A percentile compares a stretch with the other conserved stretches of the same genome.
These are phyloP conservation scores for Bothrops jararaca DNA, from an alignment of 2,113 vertebrate species.

Conservation along the genomic window DNA sequence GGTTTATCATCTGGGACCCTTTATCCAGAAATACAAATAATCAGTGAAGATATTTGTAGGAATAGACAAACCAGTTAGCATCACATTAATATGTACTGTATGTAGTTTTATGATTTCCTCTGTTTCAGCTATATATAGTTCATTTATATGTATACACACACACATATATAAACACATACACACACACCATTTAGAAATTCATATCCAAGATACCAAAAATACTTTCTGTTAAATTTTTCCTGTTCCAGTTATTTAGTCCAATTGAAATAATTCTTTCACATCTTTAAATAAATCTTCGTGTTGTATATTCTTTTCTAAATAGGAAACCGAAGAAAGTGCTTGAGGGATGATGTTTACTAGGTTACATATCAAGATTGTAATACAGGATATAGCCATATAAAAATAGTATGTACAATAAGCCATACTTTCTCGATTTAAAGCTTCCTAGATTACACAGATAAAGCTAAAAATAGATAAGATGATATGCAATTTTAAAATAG, in stretches of 20 bases:
- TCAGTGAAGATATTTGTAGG: conserved; percentile 27
- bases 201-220: neutral
- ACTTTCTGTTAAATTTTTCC: neutral
- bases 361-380: neutral
- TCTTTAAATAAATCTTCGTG: neutral
- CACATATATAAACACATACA: no score
- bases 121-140: neutral
- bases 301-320: neutral
- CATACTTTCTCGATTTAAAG: neutral
- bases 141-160: no score
- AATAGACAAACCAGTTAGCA: neutral
- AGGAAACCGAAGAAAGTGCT: neutral
- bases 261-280: neutral
- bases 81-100: neutral
- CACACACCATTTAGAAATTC: neutral
- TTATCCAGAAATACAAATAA: conserved; percentile 51
- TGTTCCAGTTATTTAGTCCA: neutral
- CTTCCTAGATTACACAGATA: neutral
- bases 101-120: neutral
- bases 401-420: neutral
- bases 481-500: neutral
- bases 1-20: conserved; percentile 83
- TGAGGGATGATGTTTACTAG: neutral
- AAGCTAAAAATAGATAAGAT: neutral
- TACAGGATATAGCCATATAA: neutral